phyloP scores from a whole-genome alignment of 2,797 vertebrate genomes.

The Oreortyx pictus region DNA sequence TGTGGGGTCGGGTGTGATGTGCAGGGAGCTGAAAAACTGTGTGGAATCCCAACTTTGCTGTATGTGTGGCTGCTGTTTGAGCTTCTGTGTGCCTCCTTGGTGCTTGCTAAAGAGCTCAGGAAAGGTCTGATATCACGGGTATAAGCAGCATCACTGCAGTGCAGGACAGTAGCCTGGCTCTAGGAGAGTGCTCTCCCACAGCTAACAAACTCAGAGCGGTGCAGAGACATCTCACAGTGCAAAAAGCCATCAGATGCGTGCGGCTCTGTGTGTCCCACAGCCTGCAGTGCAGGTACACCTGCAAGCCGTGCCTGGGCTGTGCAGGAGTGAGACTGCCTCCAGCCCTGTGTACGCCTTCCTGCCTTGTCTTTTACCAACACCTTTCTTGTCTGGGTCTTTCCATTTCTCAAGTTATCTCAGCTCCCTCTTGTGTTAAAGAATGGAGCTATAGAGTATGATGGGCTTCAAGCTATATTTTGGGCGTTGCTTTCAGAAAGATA shows the following conservation, averaged over 20 bases:
- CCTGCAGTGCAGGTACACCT: accelerated
- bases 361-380: neutral
- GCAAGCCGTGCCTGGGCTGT: neutral
- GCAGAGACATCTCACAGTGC: neutral
- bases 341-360: neutral
- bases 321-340: neutral
- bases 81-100: neutral
- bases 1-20: accelerated
- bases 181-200: neutral
- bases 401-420: conserved; percentile 44
- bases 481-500: neutral
- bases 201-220: neutral
- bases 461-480: neutral
- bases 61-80: neutral
- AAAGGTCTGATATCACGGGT: too few relatives aligned
- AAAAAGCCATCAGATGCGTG: neutral
- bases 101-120: neutral
- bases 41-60: neutral
- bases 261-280: neutral
- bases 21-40: neutral
- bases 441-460: neutral
- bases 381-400: neutral
- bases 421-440: conserved; percentile 64
- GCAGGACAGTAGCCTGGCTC: neutral
- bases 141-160: neutral